Percentiles rank a stretch among this genome's conserved stretches.
phyloP scores from a whole-genome alignment of 2,888 invertebrate genomes.

The Diaprepes abbreviatus region DNA sequence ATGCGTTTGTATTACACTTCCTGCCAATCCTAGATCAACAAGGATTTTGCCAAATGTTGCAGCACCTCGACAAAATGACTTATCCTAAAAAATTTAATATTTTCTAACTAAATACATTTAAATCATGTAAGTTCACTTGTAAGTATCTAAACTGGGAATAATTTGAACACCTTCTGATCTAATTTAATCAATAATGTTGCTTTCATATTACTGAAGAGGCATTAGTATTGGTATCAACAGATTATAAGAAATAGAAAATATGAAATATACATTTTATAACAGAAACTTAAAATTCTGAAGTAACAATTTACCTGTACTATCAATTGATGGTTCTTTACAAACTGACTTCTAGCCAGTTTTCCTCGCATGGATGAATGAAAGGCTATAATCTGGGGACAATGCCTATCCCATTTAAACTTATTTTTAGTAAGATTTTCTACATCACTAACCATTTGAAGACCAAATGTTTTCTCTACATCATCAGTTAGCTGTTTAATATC shows the following conservation, averaged over 20 bases:
- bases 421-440: constrained; percentile 53
- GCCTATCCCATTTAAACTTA: constrained; percentile 64
- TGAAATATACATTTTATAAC: too few relatives aligned
- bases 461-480: constrained; percentile 58
- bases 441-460: constrained; percentile 56
- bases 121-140: too few relatives aligned
- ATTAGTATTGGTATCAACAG: too few relatives aligned
- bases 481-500: constrained; percentile 57
- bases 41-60: constrained; percentile 80
- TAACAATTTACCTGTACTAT: constrained; percentile 70
- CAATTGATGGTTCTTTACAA: constrained; percentile 71
- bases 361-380: constrained; percentile 72
- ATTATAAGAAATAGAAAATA: too few relatives aligned
- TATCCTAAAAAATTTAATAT: too few relatives aligned
- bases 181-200: too few relatives aligned
- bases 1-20: constrained; percentile 84
- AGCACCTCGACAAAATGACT: constrained; percentile 85
- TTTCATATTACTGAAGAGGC: too few relatives aligned
- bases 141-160: too few relatives aligned
- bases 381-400: constrained; percentile 71
- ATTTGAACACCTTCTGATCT: too few relatives aligned
- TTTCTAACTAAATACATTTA: too few relatives aligned
- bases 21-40: constrained; percentile 75
- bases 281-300: too few relatives aligned
- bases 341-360: constrained; percentile 70